phyloP scores from a whole-genome alignment of 2,113 vertebrate genomes.

The Odocoileus hemionus region DNA sequence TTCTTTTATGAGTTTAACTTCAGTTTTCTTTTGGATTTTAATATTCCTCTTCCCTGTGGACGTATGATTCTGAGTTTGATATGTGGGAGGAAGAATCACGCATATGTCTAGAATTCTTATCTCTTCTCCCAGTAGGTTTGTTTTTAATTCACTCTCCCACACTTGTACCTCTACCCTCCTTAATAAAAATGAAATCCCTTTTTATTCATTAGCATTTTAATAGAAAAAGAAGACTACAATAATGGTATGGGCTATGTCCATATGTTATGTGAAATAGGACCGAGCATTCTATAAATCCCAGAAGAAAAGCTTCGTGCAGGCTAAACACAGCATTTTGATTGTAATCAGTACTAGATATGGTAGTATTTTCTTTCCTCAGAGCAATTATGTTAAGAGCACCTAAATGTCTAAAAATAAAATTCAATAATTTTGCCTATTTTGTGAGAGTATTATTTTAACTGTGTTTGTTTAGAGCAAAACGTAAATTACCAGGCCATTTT shows the following conservation, averaged over 20 bases:
- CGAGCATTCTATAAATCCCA: slow-evolving; percentile 62
- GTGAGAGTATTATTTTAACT: neutral
- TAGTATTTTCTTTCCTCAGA: slow-evolving; percentile 7
- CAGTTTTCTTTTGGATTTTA: slow-evolving; percentile 49
- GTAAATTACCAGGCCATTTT: neutral
- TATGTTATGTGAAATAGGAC: slow-evolving; percentile 68
- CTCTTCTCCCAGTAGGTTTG: slow-evolving; percentile 69
- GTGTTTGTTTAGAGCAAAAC: neutral
- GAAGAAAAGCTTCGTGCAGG: slow-evolving; percentile 49
- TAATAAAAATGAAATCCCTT: slow-evolving; percentile 74
- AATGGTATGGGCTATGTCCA: slow-evolving; percentile 58
- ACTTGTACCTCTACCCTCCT: slow-evolving; percentile 63
- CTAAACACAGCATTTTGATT: slow-evolving; percentile 46
- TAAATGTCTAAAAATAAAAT: slow-evolving; percentile 15
- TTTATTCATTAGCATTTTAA: slow-evolving; percentile 77
- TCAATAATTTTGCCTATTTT: neutral
- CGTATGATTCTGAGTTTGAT: slow-evolving; percentile 28
- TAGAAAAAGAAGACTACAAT: slow-evolving; percentile 69
- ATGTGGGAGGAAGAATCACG: slow-evolving; percentile 20
- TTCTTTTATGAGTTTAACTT: neutral
- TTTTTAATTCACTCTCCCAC: slow-evolving; percentile 71
- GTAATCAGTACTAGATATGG: neutral
- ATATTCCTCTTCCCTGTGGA: slow-evolving; percentile 33
- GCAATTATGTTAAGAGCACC: neutral
- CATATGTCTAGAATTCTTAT: slow-evolving; percentile 64